A percentile compares a stretch with the other conserved stretches of the same genome.
Evolutionary conservation across 2,888 invertebrate genomes (phyloP).

Genomic region (Gortyna flavago): DNA sequence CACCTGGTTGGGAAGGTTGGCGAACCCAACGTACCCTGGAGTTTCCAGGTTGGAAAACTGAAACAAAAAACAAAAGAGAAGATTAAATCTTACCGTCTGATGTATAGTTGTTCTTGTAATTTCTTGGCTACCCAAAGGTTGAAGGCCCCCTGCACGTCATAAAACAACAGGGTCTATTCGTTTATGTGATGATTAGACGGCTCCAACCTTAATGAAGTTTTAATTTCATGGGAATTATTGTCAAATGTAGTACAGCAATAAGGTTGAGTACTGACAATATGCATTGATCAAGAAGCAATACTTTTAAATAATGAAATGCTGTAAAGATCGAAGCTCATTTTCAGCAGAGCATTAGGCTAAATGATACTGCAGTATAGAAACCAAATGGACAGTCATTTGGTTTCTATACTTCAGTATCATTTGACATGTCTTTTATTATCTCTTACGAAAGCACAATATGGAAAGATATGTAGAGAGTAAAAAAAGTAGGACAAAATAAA

Average conservation of each 20-base stretch:
- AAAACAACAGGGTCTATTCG: not conserved
- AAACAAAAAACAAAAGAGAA: constrained; percentile 52
- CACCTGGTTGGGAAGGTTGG: constrained; percentile 98
- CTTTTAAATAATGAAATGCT: not conserved
- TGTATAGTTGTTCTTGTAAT: not conserved
- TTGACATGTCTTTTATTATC: not conserved
- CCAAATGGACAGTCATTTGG: no score
- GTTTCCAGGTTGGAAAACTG: constrained; percentile 96
- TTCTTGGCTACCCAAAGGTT: not conserved
- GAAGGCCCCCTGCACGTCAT: not conserved
- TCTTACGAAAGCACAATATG: not conserved
- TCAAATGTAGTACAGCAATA: not conserved
- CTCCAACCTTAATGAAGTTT: not conserved
- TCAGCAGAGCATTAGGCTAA: no score
- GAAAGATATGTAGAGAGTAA: not conserved
- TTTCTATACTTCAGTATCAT: not conserved
- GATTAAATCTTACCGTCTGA: not conserved
- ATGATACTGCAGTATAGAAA: no score
- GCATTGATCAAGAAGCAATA: not conserved
- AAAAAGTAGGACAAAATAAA: not conserved
- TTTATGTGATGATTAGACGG: not conserved
- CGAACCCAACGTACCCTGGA: constrained; percentile 97
- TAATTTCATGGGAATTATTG: not conserved
- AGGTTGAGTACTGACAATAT: not conserved
- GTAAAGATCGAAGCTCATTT: not conserved